A percentile compares a stretch with the other conserved stretches of the same genome.
These are phyloP conservation scores for Sparus aurata DNA, from an alignment of 2,797 vertebrate genomes.

Conservation along the genomic window DNA sequence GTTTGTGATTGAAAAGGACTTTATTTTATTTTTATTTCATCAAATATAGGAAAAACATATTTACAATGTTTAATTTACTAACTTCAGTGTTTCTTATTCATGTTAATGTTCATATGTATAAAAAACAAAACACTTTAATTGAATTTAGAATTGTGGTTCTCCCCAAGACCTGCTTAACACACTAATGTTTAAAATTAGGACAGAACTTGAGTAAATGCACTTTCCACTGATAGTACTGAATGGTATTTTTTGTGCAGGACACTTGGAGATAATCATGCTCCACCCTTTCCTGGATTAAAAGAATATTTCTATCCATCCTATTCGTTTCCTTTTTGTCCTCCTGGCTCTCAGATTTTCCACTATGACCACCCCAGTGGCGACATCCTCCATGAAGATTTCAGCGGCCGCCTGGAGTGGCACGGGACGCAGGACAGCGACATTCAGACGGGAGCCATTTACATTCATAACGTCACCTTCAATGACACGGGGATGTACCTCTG, in stretches of 20 bases:
- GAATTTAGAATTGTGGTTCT: no score
- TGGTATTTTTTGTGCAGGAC: neutral
- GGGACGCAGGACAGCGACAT: slow-evolving; percentile 86
- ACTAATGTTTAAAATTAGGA: no score
- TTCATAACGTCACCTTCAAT: slow-evolving; percentile 88
- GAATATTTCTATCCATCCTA: neutral
- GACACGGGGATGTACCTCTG: slow-evolving; percentile 91
- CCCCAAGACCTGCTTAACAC: no score
- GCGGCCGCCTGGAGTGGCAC: slow-evolving; percentile 85
- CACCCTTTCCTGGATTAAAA: neutral
- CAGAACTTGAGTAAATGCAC: no score
- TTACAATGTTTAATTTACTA: neutral
- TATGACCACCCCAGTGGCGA: slow-evolving; percentile 74
- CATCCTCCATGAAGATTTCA: slow-evolving; percentile 83
- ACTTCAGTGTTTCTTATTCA: neutral
- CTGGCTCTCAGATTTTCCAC: slow-evolving; percentile 86
- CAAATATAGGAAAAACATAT: neutral
- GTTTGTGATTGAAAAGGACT: neutral
- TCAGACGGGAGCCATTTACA: slow-evolving; percentile 88
- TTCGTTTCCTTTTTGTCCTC: neutral
- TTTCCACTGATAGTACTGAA: no score
- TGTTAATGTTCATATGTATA: no score
- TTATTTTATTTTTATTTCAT: no score
- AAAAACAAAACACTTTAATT: no score
- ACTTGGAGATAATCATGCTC: neutral